Evolutionary conservation across 2,888 invertebrate species (phyloP).

Genomic region (Drosophila mimetica): DNA sequence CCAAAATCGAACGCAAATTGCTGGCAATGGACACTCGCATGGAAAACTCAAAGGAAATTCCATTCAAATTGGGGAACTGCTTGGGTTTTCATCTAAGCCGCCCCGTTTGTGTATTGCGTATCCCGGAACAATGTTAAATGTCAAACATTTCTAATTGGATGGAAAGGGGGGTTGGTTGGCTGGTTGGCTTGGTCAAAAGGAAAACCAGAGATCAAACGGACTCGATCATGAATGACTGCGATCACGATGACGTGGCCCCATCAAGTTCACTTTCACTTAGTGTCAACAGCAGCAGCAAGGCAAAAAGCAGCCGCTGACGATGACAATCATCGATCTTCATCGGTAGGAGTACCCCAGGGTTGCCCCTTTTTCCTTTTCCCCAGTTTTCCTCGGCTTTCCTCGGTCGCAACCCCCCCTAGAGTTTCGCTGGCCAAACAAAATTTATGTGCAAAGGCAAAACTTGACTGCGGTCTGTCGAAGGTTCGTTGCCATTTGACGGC

Average conservation of each 20-base stretch:
- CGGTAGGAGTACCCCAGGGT: slow-evolving; percentile 46
- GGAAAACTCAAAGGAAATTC: slow-evolving; percentile 27
- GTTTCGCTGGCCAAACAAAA: slow-evolving; percentile 55
- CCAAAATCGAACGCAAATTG: slow-evolving; percentile 39
- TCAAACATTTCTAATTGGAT: slow-evolving; percentile 47
- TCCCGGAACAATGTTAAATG: slow-evolving; percentile 39
- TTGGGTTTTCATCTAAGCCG: slow-evolving; percentile 30
- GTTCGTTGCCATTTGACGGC: slow-evolving; percentile 76
- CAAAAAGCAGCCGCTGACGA: slow-evolving; percentile 52
- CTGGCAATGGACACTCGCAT: slow-evolving; percentile 2
- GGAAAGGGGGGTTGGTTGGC: background rate
- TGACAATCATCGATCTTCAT: slow-evolving; percentile 83
- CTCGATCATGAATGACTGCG: slow-evolving; percentile 43
- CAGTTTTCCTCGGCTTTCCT: slow-evolving; percentile 8
- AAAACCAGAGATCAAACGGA: slow-evolving; percentile 21
- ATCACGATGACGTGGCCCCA: slow-evolving; percentile 56
- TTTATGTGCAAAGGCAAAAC: slow-evolving; percentile 72
- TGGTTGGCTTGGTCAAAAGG: slow-evolving; percentile 1
- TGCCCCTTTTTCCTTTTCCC: slow-evolving; percentile 3
- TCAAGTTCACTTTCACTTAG: slow-evolving; percentile 80
- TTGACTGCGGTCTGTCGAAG: slow-evolving; percentile 72
- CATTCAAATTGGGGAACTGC: slow-evolving; percentile 35
- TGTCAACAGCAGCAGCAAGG: slow-evolving; percentile 64
- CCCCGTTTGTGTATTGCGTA: slow-evolving; percentile 32
- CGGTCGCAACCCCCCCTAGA: background rate